phyloP scores from a whole-genome alignment of 1,140 invertebrate genomes.

The Sipha flava region DNA sequence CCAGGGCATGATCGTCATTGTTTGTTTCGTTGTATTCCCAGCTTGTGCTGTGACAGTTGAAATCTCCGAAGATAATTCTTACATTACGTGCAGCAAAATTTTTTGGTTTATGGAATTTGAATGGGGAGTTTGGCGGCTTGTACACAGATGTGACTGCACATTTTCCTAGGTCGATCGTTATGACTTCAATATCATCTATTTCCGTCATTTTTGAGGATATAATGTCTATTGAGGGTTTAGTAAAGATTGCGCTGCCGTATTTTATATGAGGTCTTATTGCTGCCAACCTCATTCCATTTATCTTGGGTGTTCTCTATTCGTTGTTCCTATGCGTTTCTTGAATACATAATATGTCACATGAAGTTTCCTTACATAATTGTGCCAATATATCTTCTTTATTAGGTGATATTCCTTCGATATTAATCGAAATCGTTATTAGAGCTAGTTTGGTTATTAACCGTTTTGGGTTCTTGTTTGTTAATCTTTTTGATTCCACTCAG shows the following conservation, averaged over 20 bases:
- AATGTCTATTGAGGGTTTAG: background rate
- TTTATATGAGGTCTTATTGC: background rate
- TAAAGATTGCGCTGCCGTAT: background rate
- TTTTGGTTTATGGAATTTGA: background rate
- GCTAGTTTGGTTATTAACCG: background rate
- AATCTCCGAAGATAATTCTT: background rate
- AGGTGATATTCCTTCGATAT: slow-evolving; percentile 13
- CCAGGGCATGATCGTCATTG: slow-evolving; percentile 1
- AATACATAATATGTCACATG: background rate
- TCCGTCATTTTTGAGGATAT: background rate
- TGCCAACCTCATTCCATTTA: slow-evolving; percentile 27
- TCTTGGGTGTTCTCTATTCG: background rate
- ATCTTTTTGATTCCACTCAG: background rate
- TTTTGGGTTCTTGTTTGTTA: background rate
- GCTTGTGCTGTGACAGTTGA: background rate
- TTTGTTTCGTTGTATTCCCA: slow-evolving; percentile 21
- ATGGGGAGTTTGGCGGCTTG: background rate
- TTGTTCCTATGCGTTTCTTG: background rate
- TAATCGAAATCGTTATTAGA: background rate
- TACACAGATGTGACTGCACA: background rate
- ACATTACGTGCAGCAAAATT: background rate
- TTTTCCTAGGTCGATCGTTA: background rate
- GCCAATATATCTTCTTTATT: slow-evolving; percentile 9
- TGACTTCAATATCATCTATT: background rate
- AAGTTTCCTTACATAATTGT: background rate